phyloP scores from a whole-genome alignment of 2,888 invertebrate species.

The Argynnis bischoffii region DNA sequence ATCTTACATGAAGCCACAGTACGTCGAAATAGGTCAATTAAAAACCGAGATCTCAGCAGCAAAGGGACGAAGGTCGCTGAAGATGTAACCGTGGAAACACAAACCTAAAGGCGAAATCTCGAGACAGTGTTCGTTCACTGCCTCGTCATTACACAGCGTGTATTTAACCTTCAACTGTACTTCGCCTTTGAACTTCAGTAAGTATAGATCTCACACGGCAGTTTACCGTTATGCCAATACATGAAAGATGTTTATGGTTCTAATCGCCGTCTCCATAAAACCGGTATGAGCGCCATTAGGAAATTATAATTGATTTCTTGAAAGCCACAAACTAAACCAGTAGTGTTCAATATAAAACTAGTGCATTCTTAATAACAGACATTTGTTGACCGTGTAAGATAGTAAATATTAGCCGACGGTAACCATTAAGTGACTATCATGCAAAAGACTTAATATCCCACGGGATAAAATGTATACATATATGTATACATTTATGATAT shows the following conservation, averaged over 20 bases:
- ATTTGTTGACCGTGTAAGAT: too few species aligned
- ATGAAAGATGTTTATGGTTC: constrained; percentile 4
- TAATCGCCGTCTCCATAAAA: constrained; percentile 12
- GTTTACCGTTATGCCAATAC: constrained; percentile 22
- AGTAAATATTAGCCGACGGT: too few species aligned
- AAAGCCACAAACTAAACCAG: constrained; percentile 5
- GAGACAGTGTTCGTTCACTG: constrained; percentile 6
- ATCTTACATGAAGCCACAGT: background rate
- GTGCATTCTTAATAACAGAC: background rate
- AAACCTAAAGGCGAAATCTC: constrained; percentile 11
- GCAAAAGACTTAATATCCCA: too few species aligned
- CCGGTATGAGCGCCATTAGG: constrained; percentile 15
- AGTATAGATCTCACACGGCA: constrained; percentile 16
- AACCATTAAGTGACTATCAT: too few species aligned
- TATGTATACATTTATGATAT: too few species aligned
- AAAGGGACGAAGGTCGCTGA: constrained; percentile 15
- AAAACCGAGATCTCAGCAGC: constrained; percentile 8
- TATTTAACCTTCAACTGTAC: constrained; percentile 21
- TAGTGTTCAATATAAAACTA: background rate
- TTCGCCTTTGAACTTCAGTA: constrained; percentile 24
- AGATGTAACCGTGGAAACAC: constrained; percentile 13
- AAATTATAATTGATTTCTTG: constrained; percentile 24
- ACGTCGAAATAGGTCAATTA: constrained; percentile 8
- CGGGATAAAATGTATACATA: too few species aligned
- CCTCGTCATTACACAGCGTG: constrained; percentile 12